These are phyloP conservation scores for Murina feae DNA, from an alignment of 2,113 vertebrate species.

Conservation along the genomic window DNA sequence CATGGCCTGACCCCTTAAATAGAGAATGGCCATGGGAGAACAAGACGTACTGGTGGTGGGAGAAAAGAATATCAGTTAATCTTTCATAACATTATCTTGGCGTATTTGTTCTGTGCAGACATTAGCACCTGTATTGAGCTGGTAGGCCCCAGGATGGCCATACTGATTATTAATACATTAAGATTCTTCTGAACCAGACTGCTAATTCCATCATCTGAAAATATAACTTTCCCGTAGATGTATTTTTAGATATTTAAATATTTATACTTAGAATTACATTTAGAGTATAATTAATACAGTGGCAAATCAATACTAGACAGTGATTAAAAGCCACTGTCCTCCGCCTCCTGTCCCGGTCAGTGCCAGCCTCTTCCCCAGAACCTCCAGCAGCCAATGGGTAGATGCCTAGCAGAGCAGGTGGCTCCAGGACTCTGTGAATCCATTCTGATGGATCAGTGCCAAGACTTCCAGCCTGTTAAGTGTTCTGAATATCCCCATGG, in stretches of 20 bases:
- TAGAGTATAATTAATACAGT: not conserved
- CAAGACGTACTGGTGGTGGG: not conserved
- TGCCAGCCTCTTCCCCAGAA: not conserved
- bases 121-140: not conserved
- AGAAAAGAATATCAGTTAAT: not conserved
- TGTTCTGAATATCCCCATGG: not conserved
- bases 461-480: not conserved
- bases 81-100: not conserved
- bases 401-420: not conserved
- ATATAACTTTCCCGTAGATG: not conserved
- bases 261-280: not conserved
- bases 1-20: not conserved
- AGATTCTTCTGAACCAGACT: not conserved
- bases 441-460: not conserved
- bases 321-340: not conserved
- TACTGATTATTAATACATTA: conserved; percentile 2
- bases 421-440: not conserved
- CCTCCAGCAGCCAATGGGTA: not conserved
- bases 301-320: not conserved
- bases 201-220: not conserved
- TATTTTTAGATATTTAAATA: no score
- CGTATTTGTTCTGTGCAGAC: not conserved
- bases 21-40: not conserved
- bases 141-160: not conserved
- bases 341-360: no score